Base-by-base conservation (phyloP, 2,113 vertebrate species). In the Phodopus roborovskii region DNA sequence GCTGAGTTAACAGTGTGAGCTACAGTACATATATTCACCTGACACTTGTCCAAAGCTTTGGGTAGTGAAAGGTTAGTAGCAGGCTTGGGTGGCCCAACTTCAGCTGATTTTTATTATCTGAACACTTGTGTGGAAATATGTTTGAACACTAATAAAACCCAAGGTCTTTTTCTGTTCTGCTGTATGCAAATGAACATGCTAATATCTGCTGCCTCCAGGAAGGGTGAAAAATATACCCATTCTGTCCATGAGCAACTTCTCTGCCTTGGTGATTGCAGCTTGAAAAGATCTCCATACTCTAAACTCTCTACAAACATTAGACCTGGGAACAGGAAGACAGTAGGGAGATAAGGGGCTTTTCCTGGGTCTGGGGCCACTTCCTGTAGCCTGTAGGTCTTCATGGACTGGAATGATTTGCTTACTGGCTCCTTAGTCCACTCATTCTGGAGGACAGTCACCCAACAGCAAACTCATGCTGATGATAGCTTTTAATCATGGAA, bases 401-500 rank as follows among this genome's bases (percentile, higher is more conserved):
- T 3, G 5, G 53, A 19, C 50, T 90, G 24, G 39, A 28, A 39
- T 15, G 16, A 70, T 96, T 48, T 91, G 11, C 16, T 48, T 86
- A 9, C 70, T 20, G 74, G 48, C 62, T 22, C 66, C 22, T 74
- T 81, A 70, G 20, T 36, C n/a, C 12, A 24, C 77, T 83, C 77
- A 17, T 7, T 64, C 68, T 89, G 74, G 78, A 36, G n/a, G 73
- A 89, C 45, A 97, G 48, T 86, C 88, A 85, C 90, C 81, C 87
- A 90, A 95, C 90, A 90, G n/a, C 73, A 97, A 64, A 92, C 88
- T 50, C 50, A 81, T 30, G 7, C 79, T 90, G 79, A 92, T 68
- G 36, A 85, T 78, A 91, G 92, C 92, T 97, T 96, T 97, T 97
- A 96, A 94, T 94, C 85, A 92, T 78, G 82, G 81, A 94, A 96